Evolutionary conservation across 2,797 vertebrate genomes (phyloP).

Genomic region (Agapornis canus): DNA sequence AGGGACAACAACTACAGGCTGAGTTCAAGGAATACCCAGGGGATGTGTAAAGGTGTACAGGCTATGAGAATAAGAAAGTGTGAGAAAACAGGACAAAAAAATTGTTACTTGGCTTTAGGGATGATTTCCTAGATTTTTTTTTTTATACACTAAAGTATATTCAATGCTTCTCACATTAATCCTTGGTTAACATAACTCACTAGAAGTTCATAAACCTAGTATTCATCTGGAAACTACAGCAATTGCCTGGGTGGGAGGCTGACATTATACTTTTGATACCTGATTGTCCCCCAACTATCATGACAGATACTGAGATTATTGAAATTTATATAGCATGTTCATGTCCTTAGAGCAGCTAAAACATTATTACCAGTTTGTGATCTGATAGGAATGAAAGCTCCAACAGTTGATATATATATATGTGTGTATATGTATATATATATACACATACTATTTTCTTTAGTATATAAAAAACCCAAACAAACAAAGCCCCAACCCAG

Average conservation of each 20-base stretch:
- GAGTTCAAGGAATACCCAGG: neutral
- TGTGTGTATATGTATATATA: too few relatives aligned
- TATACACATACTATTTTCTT: neutral
- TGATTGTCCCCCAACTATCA: neutral
- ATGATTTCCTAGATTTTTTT: neutral
- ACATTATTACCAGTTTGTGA: neutral
- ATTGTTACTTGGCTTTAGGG: neutral
- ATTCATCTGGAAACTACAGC: neutral
- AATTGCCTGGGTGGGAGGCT: neutral
- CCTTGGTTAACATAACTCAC: neutral
- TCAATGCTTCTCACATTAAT: neutral
- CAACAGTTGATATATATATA: neutral
- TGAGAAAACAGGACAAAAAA: neutral
- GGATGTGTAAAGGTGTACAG: neutral
- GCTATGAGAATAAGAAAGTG: neutral
- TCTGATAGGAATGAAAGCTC: neutral
- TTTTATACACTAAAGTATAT: neutral
- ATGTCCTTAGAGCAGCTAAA: neutral
- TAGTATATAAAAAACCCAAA: neutral
- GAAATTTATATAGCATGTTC: neutral
- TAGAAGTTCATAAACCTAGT: neutral
- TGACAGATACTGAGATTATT: neutral
- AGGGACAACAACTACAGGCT: neutral
- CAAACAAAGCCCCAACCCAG: fast-evolving
- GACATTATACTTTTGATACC: neutral